A percentile compares a stretch with the other conserved stretches of the same genome.
Conservation (phyloP, 2,888 invertebrate genomes). For the Acronicta aceris region DNA sequence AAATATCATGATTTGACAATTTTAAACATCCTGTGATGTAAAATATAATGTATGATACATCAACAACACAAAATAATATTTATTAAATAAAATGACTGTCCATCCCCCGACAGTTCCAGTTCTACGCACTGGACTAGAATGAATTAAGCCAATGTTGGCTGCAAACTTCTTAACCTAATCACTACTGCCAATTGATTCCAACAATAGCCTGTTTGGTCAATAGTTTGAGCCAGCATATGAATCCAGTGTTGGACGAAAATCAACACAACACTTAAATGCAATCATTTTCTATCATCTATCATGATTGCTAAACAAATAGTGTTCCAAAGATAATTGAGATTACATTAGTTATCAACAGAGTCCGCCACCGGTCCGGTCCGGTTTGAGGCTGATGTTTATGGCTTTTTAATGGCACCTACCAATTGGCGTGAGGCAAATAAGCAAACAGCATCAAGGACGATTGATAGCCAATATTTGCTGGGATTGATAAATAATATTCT, state of each 20-base stretch:
- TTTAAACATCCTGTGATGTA: too few relatives aligned
- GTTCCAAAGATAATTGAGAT: slow-evolving; percentile 46
- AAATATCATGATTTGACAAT: too few relatives aligned
- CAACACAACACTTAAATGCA: neutral
- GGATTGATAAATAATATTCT: neutral
- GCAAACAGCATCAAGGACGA: slow-evolving; percentile 39
- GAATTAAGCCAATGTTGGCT: too few relatives aligned
- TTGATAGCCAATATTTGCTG: slow-evolving; percentile 37
- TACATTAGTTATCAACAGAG: slow-evolving; percentile 49
- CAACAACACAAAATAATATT: too few relatives aligned
- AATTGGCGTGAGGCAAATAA: slow-evolving; percentile 45
- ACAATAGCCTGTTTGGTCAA: too few relatives aligned
- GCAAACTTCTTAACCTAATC: too few relatives aligned
- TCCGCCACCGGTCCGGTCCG: slow-evolving; percentile 33
- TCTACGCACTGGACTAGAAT: too few relatives aligned
- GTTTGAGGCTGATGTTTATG: slow-evolving; percentile 40
- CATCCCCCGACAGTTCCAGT: too few relatives aligned
- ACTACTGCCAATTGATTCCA: too few relatives aligned
- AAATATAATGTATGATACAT: too few relatives aligned
- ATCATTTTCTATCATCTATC: slow-evolving; percentile 2
- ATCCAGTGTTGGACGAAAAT: neutral
- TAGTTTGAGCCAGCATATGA: neutral
- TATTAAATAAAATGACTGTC: too few relatives aligned
- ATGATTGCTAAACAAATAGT: slow-evolving; percentile 22
- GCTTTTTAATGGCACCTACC: slow-evolving; percentile 48